These are phyloP conservation scores for Agonopterix heracliana DNA, from an alignment of 2,888 invertebrate species.

Conservation along the genomic window DNA sequence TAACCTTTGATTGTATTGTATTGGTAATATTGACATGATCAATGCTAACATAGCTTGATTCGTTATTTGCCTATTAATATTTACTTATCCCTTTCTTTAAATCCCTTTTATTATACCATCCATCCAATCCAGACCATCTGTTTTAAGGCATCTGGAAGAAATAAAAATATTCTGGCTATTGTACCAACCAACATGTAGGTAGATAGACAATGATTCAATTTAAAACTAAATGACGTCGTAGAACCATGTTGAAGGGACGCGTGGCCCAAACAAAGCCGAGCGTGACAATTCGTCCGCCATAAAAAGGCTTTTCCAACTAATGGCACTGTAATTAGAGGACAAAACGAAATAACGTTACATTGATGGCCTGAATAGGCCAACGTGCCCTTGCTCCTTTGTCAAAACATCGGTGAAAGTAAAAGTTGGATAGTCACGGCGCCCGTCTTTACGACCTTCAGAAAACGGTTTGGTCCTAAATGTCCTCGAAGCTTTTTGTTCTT, in stretches of 20 bases:
- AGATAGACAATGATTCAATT: no score
- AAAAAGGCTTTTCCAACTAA: constrained; percentile 38
- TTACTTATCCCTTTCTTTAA: no score
- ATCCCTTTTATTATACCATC: no score
- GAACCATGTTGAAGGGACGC: neutral
- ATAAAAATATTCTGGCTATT: no score
- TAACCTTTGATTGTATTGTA: no score
- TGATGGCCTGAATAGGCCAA: constrained; percentile 29
- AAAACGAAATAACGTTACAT: constrained; percentile 48
- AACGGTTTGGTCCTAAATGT: constrained; percentile 14
- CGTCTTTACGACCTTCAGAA: constrained; percentile 32
- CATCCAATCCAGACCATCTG: no score
- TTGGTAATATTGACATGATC: no score
- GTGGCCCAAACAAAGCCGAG: constrained; percentile 18
- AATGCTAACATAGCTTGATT: no score
- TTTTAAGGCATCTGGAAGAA: no score
- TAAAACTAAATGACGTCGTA: no score
- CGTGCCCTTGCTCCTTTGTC: constrained; percentile 36
- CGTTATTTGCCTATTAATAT: no score
- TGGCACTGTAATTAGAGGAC: constrained; percentile 45
- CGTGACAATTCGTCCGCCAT: constrained; percentile 17
- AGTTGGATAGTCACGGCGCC: constrained; percentile 30
- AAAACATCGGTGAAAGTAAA: constrained; percentile 50
- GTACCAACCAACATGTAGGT: neutral
- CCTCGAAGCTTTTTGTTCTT: neutral